phyloP scores from a whole-genome alignment of 2,113 vertebrate genomes.

The Pteronura brasiliensis region DNA sequence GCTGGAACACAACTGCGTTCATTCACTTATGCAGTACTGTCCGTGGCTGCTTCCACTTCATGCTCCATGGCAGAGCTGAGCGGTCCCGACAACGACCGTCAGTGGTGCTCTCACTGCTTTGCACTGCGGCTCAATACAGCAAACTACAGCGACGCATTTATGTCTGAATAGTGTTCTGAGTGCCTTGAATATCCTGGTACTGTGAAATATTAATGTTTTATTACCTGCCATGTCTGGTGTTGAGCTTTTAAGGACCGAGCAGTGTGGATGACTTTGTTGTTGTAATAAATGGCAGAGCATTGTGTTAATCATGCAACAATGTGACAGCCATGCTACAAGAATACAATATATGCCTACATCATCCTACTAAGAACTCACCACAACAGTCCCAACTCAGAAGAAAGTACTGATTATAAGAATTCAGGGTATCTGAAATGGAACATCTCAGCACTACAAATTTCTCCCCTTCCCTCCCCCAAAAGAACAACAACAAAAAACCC shows the following conservation, averaged over 20 bases:
- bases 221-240: neutral
- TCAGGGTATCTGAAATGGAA: neutral
- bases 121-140: neutral
- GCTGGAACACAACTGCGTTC: neutral
- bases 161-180: neutral
- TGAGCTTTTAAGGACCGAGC: neutral
- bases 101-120: too few relatives aligned
- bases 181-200: neutral
- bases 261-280: neutral
- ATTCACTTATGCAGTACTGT: neutral
- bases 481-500: neutral
- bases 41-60: neutral
- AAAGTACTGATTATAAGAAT: neutral
- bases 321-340: neutral
- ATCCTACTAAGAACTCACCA: neutral
- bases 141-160: neutral
- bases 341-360: neutral
- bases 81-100: neutral
- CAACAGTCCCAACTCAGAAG: neutral
- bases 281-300: neutral
- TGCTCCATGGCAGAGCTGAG: neutral
- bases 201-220: neutral
- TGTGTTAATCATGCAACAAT: neutral
- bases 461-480: too few relatives aligned
- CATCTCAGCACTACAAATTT: neutral